These are phyloP conservation scores for Saccopteryx bilineata DNA, from an alignment of 2,113 vertebrate genomes.

Conservation along the genomic window DNA sequence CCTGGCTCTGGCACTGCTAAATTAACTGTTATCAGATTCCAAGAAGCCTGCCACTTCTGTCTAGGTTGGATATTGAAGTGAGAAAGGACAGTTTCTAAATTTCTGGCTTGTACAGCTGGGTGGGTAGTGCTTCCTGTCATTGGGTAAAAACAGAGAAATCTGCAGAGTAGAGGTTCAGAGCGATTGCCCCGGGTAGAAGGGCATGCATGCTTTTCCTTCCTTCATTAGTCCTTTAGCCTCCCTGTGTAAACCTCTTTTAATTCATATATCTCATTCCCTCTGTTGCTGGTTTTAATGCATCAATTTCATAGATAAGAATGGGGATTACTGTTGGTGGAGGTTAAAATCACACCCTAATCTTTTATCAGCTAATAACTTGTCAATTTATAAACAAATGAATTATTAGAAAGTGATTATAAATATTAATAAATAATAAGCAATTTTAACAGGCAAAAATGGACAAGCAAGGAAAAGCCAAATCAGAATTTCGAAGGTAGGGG, in stretches of 20 bases:
- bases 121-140: neutral
- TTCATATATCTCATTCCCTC: neutral
- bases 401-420: constrained; percentile 8
- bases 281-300: neutral
- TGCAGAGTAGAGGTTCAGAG: neutral
- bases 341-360: neutral
- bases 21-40: neutral
- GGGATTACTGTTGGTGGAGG: neutral
- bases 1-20: neutral
- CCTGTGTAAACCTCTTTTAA: neutral
- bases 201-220: neutral
- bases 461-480: constrained; percentile 6
- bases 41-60: neutral
- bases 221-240: neutral
- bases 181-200: neutral
- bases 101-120: neutral
- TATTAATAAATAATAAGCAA: neutral
- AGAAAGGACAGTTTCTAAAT: neutral
- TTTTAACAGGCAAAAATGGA: constrained; percentile 37
- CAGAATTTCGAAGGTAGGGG: constrained; percentile 1
- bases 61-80: neutral
- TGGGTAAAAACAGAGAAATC: neutral
- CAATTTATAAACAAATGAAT: neutral
- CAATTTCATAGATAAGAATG: neutral
- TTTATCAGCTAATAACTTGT: neutral